Evolutionary conservation across 2,797 vertebrate genomes (phyloP).

Genomic region (Eutrigla gurnardus): DNA sequence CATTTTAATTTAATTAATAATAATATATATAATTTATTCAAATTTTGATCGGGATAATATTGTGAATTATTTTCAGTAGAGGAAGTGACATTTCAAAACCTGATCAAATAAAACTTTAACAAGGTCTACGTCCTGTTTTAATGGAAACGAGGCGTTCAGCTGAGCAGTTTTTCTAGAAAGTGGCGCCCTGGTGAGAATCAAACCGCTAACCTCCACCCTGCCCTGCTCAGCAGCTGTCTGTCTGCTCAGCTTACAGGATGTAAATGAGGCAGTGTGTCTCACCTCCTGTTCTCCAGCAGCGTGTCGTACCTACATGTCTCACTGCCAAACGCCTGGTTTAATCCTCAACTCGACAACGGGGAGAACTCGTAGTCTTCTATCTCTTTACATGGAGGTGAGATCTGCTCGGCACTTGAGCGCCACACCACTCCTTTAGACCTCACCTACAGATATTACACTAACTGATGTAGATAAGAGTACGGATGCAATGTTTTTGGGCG

Average conservation of each 20-base stretch:
- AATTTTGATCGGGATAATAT: too few species aligned
- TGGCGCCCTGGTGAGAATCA: background rate
- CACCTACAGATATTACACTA: background rate
- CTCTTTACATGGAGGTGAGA: background rate
- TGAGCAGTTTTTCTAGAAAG: background rate
- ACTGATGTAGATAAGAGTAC: background rate
- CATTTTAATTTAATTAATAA: too few species aligned
- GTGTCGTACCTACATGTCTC: conserved; percentile 20
- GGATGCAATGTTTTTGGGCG: conserved; percentile 5
- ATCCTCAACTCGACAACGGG: conserved; percentile 33
- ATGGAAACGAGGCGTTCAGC: conserved; percentile 13
- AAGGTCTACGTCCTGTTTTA: background rate
- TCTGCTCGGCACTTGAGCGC: background rate
- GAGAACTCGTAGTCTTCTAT: conserved; percentile 3
- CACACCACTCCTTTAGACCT: background rate
- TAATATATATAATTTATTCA: too few species aligned
- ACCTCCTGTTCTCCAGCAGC: conserved; percentile 12
- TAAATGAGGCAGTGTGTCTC: conserved; percentile 40
- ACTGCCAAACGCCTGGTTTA: conserved; percentile 13
- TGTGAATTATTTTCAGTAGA: background rate
- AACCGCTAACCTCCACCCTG: conserved; percentile 29
- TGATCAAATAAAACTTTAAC: background rate
- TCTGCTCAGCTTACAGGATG: conserved; percentile 42
- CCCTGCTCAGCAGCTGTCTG: conserved; percentile 24
- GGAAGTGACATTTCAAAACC: background rate